Evolutionary conservation across 2,113 vertebrate genomes (phyloP).

Genomic region (Tylochromis polylepis): DNA sequence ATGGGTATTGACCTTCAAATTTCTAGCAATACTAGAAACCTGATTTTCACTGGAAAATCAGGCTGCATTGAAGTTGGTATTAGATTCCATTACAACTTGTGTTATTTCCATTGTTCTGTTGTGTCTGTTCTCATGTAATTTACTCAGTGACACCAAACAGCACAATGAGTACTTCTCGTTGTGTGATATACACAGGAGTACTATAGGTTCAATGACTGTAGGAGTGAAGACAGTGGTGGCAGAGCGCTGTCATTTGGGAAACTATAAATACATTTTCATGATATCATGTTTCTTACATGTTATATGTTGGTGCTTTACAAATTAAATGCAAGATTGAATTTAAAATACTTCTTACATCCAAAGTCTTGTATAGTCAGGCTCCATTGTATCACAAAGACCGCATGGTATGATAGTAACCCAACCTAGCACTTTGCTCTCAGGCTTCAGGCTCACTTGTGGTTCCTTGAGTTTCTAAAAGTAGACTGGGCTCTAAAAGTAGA

Average conservation of each 20-base stretch:
- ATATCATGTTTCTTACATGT: background rate
- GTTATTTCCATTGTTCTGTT: background rate
- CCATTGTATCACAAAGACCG: background rate
- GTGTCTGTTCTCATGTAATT: background rate
- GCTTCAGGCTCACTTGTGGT: background rate
- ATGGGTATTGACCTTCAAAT: background rate
- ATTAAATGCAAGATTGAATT: too few species aligned
- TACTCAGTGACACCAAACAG: background rate
- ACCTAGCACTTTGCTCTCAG: background rate
- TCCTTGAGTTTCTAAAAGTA: background rate
- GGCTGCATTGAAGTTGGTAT: background rate
- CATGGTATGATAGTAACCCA: background rate
- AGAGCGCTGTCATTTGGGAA: accelerated
- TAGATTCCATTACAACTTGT: background rate
- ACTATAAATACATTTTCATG: background rate
- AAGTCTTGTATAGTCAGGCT: background rate
- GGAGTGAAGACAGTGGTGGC: background rate
- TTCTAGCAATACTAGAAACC: background rate
- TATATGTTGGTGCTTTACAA: background rate
- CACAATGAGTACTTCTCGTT: background rate
- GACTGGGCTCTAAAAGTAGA: background rate
- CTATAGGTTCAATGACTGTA: background rate
- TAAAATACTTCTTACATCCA: background rate
- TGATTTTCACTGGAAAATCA: background rate
- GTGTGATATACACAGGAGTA: background rate